phyloP scores from a whole-genome alignment of 35 echinoderm and acorn worm genomes.

The Stichopus chloronotus region DNA sequence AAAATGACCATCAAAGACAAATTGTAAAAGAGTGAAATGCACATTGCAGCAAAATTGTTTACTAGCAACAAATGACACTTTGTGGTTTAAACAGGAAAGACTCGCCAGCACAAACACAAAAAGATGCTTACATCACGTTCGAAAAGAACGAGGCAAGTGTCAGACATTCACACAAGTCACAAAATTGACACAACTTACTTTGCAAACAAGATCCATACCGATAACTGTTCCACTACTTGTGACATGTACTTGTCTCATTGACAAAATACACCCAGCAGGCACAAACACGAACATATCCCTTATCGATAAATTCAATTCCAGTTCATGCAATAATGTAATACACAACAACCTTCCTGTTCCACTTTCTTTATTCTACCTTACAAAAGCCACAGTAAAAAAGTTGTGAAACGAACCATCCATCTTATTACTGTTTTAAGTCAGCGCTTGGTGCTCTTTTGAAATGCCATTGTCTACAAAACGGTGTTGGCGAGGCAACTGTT shows the following conservation, averaged over 20 bases:
- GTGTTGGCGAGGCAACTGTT: slow-evolving; percentile 1
- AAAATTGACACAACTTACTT: background rate
- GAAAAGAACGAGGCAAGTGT: too few relatives aligned
- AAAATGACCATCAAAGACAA: too few relatives aligned
- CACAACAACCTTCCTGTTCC: background rate
- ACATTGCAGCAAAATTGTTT: too few relatives aligned
- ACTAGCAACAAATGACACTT: too few relatives aligned
- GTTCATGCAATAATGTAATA: background rate
- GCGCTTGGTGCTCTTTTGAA: background rate
- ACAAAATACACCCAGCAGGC: too few relatives aligned
- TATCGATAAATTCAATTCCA: background rate
- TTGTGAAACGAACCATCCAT: background rate
- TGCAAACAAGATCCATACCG: background rate
- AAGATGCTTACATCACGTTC: too few relatives aligned
- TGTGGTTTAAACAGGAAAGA: too few relatives aligned
- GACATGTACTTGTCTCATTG: background rate
- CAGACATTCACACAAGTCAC: too few relatives aligned
- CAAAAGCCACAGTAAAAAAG: background rate
- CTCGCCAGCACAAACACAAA: too few relatives aligned
- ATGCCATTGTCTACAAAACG: background rate
- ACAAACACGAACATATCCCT: background rate
- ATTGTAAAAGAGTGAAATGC: too few relatives aligned
- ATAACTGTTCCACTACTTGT: background rate
- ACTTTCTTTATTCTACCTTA: background rate
- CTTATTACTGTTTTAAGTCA: background rate